These are phyloP conservation scores for Trichosurus vulpecula DNA, from an alignment of 2,797 vertebrate genomes.

Conservation along the genomic window DNA sequence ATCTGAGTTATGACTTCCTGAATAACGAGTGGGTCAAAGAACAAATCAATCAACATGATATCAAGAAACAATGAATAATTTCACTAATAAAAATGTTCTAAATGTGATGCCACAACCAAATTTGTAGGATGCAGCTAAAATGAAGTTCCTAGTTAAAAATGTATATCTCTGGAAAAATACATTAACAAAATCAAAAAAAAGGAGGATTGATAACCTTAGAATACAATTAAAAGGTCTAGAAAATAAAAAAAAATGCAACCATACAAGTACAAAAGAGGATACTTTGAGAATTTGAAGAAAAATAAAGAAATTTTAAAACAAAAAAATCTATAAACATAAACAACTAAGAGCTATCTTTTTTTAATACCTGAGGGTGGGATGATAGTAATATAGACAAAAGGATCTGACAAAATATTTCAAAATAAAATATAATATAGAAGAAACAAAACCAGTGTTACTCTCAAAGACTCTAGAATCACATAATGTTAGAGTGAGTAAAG, in stretches of 20 bases:
- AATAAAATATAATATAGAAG: neutral
- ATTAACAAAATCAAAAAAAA: neutral
- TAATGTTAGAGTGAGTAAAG: neutral
- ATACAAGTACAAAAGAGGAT: neutral
- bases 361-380: neutral
- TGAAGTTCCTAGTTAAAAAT: neutral
- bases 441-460: neutral
- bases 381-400: neutral
- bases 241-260: neutral
- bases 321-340: neutral
- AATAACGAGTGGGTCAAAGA: neutral
- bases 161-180: neutral
- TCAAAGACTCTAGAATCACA: neutral
- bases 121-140: neutral
- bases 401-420: neutral
- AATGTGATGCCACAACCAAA: neutral
- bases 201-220: neutral
- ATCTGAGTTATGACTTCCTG: neutral
- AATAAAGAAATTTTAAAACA: neutral
- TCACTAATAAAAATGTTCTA: neutral
- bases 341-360: neutral
- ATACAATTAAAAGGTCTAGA: neutral
- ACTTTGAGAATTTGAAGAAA: neutral
- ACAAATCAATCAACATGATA: neutral
- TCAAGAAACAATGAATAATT: neutral